Base-by-base conservation (phyloP, 2,888 invertebrate species). In the Caenorhabditis becei region DNA sequence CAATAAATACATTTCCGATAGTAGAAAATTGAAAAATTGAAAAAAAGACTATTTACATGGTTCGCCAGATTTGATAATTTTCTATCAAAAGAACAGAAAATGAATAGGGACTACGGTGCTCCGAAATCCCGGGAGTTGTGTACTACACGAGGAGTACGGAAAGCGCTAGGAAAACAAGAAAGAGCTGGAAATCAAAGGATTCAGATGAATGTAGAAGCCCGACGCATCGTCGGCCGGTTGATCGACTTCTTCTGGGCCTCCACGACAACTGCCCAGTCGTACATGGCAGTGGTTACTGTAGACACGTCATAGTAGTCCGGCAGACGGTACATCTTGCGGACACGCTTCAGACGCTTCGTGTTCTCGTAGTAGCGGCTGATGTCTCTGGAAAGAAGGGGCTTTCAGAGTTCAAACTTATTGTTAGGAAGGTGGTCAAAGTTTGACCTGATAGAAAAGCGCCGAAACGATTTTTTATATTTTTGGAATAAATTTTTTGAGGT, bases 201-300 rank as follows among this genome's bases (percentile, higher is more conserved):
- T 67, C 49, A 77, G 26, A 54, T 54, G 44, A 82, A 58, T 10
- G 82, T 82, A 20, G 72, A 74, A 10, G 82, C 82, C 18, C 82
- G 67, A 18, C 77, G 72, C 74, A 82, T 75, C 20, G 77, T 82
- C 53, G 84, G 84, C 18, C 82, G 49, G 53, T 84, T 80, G 41
- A 80, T 78, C 14, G 77, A 70, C 63, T 82, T 81, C 41, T 82
- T 79, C 56, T 80, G 66, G 0, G 87, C 89, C 75, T 89, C 88
- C 32, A 89, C 82, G 20, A 89, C 82, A 11, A 89, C 88, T 3
- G 88, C 88, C 87, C 87, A 89, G 63, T 89, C 89, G 63, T 85
- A 88, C 86, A 86, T 88, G 18, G 84, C 87, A 2, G 89, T 88
- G 51, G 82, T 86, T 8, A 88, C 83, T 8, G 89, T 89, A 23